Conservation (phyloP, 2,888 invertebrate genomes). For the Toxonevra muliebris region DNA sequence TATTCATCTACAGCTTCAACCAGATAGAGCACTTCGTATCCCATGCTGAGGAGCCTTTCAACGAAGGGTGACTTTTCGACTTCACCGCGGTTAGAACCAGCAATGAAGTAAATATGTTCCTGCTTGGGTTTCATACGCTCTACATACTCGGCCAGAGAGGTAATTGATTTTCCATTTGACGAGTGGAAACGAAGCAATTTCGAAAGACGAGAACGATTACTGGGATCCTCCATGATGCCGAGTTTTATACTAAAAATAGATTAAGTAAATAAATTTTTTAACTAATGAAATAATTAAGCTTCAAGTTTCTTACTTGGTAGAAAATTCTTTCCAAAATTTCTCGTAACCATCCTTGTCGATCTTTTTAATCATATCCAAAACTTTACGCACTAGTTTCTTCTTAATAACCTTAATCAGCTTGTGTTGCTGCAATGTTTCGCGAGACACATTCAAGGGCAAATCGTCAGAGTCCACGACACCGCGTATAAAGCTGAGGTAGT, state of each 20-base stretch:
- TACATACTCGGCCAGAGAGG: constrained; percentile 88
- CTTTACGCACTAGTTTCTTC: constrained; percentile 97
- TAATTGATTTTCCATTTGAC: constrained; percentile 73
- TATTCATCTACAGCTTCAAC: constrained; percentile 99
- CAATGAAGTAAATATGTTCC: constrained; percentile 95
- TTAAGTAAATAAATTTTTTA: no score
- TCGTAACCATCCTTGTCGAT: constrained; percentile 88
- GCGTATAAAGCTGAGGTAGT: constrained; percentile 92
- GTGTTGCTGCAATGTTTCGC: constrained; percentile 98
- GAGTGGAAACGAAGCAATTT: constrained; percentile 93
- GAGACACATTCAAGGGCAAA: constrained; percentile 95
- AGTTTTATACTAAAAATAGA: constrained; percentile 77
- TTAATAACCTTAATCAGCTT: constrained; percentile 99
- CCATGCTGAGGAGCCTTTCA: constrained; percentile 90
- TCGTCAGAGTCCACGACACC: constrained; percentile 99
- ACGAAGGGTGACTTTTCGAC: constrained; percentile 94
- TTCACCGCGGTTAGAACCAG: constrained; percentile 86
- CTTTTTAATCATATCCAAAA: constrained; percentile 98
- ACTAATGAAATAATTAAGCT: neutral
- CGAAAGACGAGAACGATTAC: constrained; percentile 93
- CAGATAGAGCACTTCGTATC: constrained; percentile 94
- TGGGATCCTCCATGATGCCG: constrained; percentile 97
- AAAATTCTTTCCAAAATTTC: constrained; percentile 99
- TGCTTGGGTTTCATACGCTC: constrained; percentile 95
- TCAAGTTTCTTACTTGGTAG: constrained; percentile 79